Evolutionary conservation across 2,113 vertebrate species (phyloP).

Genomic region (Aramus guarauna): DNA sequence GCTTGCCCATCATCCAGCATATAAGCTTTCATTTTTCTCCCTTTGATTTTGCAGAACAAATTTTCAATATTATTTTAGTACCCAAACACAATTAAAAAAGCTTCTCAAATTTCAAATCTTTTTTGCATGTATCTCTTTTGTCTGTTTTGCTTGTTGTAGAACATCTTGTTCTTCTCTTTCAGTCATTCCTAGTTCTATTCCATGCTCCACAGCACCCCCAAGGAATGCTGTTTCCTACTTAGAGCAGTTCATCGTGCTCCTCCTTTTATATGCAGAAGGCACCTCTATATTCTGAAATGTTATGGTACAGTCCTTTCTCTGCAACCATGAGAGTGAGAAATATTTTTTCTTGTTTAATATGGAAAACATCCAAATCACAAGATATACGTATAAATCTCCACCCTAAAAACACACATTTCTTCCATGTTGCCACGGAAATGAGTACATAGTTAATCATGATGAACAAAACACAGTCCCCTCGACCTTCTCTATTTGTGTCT

Average conservation of each 20-base stretch:
- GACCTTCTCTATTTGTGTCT: neutral
- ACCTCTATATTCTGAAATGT: neutral
- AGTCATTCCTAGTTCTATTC: neutral
- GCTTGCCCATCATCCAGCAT: neutral
- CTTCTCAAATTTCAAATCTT: neutral
- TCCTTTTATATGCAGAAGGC: neutral
- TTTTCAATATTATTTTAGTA: neutral
- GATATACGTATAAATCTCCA: neutral
- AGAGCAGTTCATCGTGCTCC: neutral
- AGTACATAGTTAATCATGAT: conserved; percentile 31
- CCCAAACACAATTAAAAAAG: neutral
- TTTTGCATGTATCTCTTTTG: neutral
- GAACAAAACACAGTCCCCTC: neutral
- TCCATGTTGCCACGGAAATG: conserved; percentile 41
- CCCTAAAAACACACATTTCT: conserved; percentile 10
- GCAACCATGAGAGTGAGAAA: neutral
- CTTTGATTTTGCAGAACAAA: neutral
- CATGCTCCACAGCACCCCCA: neutral
- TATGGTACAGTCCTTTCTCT: neutral
- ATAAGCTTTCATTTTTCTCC: neutral
- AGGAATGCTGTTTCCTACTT: neutral
- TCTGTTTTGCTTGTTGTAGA: neutral
- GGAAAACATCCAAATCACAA: conserved; percentile 3
- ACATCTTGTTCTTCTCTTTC: neutral
- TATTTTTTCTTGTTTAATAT: neutral